Evolutionary conservation across 1,140 invertebrate genomes (phyloP), one percentile per base, ranked within the genome.

Genomic region (Procambarus clarkii): DNA sequence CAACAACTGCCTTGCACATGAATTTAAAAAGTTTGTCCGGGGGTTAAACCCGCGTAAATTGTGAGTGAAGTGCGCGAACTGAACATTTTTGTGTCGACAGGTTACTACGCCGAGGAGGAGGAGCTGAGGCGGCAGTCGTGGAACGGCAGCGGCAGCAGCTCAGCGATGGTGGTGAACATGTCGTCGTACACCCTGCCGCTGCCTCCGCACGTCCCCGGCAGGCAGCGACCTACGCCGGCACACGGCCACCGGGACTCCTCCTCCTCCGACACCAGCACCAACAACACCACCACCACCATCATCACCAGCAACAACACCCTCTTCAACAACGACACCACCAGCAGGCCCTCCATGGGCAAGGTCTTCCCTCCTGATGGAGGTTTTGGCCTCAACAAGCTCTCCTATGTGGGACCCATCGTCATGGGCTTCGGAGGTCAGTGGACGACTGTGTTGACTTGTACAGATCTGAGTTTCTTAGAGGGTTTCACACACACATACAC

Each of bases 401-500:
- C 97, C 0, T 98, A 98, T 93, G 97, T 97, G 3, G 98, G 98
- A 11, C 98, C 98, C 11, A 98, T 98, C 90, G 97, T 98, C 46
- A 98, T 98, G 98, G 98, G 98, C 60, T 96, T 98, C 64, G 98
- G 98, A 95, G 97, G 97, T 97, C 95, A 95, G 93, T 93, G 18
- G 15, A 45, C 13, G 46, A n/a, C 13, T 54, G 8, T 9, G 0
- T 8, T 54, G 8, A 54, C 50, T 44, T 18, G 45, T 54, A 48
- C 24, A 54, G 34, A 18, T 54, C 7, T 54, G 8, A 18, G 54
- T 15, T 15, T 54, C 50, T 54, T 11, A 54, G 11, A 54, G 5
- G 11, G 50, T 54, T 54, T 8, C 50, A 54, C 5, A 5, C 50
- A 54, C 11, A 54, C 50, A 54, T 1, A 54, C 5, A 8, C 50